phyloP scores from a whole-genome alignment of 2,113 vertebrate species.

The Argyrosomus japonicus region DNA sequence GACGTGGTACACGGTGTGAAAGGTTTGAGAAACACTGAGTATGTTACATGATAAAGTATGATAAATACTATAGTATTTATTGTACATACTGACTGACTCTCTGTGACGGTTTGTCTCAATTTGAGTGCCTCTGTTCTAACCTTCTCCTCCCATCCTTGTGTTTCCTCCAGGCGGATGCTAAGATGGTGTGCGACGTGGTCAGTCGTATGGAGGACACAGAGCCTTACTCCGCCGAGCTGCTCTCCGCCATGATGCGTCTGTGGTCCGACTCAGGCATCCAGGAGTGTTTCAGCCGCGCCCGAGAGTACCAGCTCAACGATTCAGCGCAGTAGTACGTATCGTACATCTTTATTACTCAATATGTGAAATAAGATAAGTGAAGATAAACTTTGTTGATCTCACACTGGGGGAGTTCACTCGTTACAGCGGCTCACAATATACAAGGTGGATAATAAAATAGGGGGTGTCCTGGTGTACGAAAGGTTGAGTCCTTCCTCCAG shows the following conservation, averaged over 20 bases:
- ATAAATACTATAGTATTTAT: too few species aligned
- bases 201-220: constrained; percentile 99
- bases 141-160: not conserved
- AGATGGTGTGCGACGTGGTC: constrained; percentile 99
- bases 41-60: too few species aligned
- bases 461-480: too few species aligned
- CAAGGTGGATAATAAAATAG: too few species aligned
- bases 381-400: too few species aligned
- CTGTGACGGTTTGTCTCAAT: not conserved
- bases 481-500: too few species aligned
- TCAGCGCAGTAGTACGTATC: constrained; percentile 97
- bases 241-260: constrained; percentile 95
- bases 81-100: not conserved
- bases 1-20: too few species aligned
- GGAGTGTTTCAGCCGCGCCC: constrained; percentile 98
- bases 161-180: constrained; percentile 92
- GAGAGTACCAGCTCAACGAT: constrained; percentile 99
- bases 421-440: too few species aligned
- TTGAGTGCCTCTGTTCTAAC: constrained; percentile 13
- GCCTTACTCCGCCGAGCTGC: constrained; percentile 97
- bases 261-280: constrained; percentile 98
- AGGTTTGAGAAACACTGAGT: too few species aligned
- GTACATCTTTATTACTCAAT: constrained; percentile 68
- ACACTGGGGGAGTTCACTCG: too few species aligned
- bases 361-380: too few species aligned